Evolutionary conservation across 1,140 invertebrate species (phyloP), one percentile per base, ranked within the genome.

Genomic region (Neotoxoptera formosana): DNA sequence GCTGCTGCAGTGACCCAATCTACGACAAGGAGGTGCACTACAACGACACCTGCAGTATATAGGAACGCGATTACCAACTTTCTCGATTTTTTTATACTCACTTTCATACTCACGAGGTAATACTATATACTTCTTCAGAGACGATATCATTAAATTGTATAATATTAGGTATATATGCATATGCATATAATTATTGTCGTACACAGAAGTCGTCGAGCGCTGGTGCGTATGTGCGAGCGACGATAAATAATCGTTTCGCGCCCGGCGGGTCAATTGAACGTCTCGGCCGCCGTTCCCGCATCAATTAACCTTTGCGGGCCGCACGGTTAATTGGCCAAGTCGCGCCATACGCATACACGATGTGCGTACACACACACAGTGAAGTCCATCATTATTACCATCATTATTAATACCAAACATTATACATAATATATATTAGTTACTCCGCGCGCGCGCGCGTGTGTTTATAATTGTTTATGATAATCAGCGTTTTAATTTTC

Each of bases 271-370:
- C 91, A 93, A 93, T 93, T 93, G 91, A 51, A 93, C 91, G 81
- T 93, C 91, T 93, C 76, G 91, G 91, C 81, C 47, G 48, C 76
- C 76, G 91, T 93, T 93, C 91, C 91, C 91, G 91, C 91, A 93
- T 93, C 91, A 93, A 93, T 93, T 93, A 93, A 93, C 91, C 91
- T 93, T 93, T 93, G 81, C 91, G 60, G 76, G 30, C 81, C 48
- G 23, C 48, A 93, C 91, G 91, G 91, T 93, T 93, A 84, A 93
- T 93, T 93, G 91, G 91, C 51, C 81, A 34, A 93, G 91, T 93
- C 91, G 91, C 47, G 25, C 23, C 9, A 53, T 23, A 56, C 21
- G 25, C 53, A 56, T 30, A 48, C 87, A 21, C 87, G 30, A 47
- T n/a, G 25, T 48, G 36, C 87, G 9, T 6, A n/a, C n/a, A 34